These are phyloP conservation scores for Hippolais icterina DNA, from an alignment of 2,113 vertebrate genomes.

Conservation along the genomic window DNA sequence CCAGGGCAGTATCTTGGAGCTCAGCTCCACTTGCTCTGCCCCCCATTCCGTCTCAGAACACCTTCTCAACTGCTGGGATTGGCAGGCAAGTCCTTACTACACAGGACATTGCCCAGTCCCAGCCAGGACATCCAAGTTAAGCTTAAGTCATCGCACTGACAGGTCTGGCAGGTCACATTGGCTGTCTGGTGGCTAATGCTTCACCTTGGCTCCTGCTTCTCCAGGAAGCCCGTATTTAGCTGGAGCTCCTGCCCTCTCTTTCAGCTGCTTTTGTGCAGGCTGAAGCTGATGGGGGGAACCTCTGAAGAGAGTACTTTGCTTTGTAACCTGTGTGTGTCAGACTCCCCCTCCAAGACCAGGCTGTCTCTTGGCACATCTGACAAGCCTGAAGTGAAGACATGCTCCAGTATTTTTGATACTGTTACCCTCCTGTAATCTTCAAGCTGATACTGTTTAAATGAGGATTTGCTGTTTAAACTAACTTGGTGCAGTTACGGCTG, in stretches of 20 bases:
- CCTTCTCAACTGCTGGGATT: not conserved
- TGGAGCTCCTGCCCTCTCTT: not conserved
- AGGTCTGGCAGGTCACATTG: not conserved
- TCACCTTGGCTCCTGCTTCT: not conserved
- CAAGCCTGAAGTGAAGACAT: not conserved
- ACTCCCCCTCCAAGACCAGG: not conserved
- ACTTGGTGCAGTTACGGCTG: not conserved
- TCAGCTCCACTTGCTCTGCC: not conserved
- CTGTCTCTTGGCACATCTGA: not conserved
- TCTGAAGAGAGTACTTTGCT: not conserved
- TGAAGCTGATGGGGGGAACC: not conserved
- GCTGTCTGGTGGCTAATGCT: not conserved
- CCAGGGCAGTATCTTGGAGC: not conserved
- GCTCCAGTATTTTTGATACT: not conserved
- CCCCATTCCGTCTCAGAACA: not conserved
- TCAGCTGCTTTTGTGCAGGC: not conserved
- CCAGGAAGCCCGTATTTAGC: not conserved
- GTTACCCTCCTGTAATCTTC: not conserved
- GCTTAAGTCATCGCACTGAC: not conserved
- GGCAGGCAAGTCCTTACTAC: not conserved
- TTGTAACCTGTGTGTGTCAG: not conserved
- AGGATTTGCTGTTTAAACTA: not conserved
- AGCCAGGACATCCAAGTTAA: not conserved
- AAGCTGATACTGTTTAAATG: not conserved
- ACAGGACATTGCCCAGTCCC: not conserved